These are phyloP conservation scores for Odontocerum albicorne DNA, from an alignment of 2,888 invertebrate species.

Conservation along the genomic window DNA sequence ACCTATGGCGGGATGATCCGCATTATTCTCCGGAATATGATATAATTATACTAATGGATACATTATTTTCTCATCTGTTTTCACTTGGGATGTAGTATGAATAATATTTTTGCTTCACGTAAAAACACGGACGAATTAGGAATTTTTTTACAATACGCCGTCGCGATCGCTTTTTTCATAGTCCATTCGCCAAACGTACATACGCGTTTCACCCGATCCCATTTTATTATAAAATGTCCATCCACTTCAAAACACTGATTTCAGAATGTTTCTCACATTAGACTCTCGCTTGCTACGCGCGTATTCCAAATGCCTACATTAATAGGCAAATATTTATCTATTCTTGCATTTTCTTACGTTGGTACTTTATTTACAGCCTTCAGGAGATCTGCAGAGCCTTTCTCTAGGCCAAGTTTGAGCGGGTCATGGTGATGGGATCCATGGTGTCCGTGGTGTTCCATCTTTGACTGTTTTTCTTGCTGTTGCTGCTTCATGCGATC, in stretches of 20 bases:
- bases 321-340: too few species aligned
- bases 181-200: neutral
- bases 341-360: constrained; percentile 59
- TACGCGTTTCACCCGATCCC: constrained; percentile 4
- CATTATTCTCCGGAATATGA: constrained; percentile 22
- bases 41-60: constrained; percentile 36
- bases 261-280: neutral
- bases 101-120: constrained; percentile 25
- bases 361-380: constrained; percentile 78
- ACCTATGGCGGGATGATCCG: constrained; percentile 38
- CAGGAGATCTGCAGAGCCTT: constrained; percentile 72
- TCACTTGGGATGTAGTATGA: constrained; percentile 31
- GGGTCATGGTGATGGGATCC: constrained; percentile 74
- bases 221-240: constrained; percentile 25
- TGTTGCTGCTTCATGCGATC: constrained; percentile 90
- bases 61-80: constrained; percentile 35
- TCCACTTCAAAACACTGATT: neutral
- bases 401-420: constrained; percentile 73
- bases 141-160: constrained; percentile 34
- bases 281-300: constrained; percentile 3
- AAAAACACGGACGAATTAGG: constrained; percentile 38
- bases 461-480: constrained; percentile 81
- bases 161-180: constrained; percentile 1
- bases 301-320: too few species aligned
- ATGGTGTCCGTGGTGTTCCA: constrained; percentile 68